A percentile compares a stretch with the other conserved stretches of the same genome.
Evolutionary conservation across 2,888 invertebrate species (phyloP).

Genomic region (Deilephila porcellus): DNA sequence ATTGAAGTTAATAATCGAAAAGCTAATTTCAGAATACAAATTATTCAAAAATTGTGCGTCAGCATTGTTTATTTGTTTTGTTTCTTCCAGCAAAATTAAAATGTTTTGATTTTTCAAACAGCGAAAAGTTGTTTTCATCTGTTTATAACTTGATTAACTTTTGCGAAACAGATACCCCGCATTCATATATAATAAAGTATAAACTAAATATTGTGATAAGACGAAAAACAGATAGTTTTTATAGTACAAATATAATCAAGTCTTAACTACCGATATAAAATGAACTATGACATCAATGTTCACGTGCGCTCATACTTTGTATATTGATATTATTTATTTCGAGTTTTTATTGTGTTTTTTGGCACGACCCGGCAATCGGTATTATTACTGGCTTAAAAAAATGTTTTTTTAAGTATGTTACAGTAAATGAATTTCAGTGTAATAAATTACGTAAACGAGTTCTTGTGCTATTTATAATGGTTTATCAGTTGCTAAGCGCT

Average conservation of each 20-base stretch:
- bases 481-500: not conserved
- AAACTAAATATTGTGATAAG: not conserved
- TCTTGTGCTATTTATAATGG: not conserved
- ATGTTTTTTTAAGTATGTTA: not conserved
- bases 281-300: conserved; percentile 19
- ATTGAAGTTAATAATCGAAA: too few species aligned
- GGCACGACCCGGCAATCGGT: conserved; percentile 10
- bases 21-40: too few species aligned
- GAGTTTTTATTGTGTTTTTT: conserved; percentile 15
- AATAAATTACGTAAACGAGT: not conserved
- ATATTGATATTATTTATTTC: too few species aligned
- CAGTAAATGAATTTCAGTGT: not conserved
- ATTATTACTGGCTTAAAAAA: conserved; percentile 13
- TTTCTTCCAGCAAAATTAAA: not conserved
- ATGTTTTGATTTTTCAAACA: not conserved
- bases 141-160: not conserved
- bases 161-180: not conserved
- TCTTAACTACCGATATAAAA: conserved; percentile 15
- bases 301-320: conserved; percentile 15
- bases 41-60: too few species aligned
- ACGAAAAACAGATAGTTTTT: not conserved
- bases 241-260: not conserved
- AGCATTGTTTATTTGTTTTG: not conserved
- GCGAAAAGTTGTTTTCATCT: not conserved
- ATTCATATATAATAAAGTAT: not conserved